phyloP scores from a whole-genome alignment of 1,140 invertebrate genomes.

The Drosophila serrata region DNA sequence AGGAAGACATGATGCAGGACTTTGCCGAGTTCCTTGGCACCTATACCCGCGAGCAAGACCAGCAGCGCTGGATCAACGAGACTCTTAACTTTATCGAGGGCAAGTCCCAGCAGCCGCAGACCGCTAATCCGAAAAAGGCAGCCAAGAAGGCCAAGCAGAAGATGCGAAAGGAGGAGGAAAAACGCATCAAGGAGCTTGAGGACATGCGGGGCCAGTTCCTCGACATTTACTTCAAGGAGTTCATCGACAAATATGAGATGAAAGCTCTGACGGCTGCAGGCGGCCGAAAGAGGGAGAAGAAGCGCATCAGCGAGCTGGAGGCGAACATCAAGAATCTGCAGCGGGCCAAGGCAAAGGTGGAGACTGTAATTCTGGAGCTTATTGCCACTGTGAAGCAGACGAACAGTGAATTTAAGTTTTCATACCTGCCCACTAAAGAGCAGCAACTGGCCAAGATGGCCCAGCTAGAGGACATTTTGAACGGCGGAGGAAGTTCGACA shows the following conservation, averaged over 20 bases:
- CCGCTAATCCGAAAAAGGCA: conserved; percentile 78
- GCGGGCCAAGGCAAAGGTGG: conserved; percentile 79
- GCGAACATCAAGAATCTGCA: conserved; percentile 81
- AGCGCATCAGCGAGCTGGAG: conserved; percentile 81
- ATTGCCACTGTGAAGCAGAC: conserved; percentile 82
- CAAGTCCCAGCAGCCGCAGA: conserved; percentile 75
- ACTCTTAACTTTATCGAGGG: conserved; percentile 83
- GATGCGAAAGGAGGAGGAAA: conserved; percentile 82
- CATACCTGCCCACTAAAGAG: conserved; percentile 83
- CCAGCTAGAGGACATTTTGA: conserved; percentile 64
- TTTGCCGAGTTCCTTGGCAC: conserved; percentile 79
- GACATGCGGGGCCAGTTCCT: conserved; percentile 80
- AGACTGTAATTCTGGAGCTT: conserved; percentile 77
- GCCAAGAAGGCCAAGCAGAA: conserved; percentile 84
- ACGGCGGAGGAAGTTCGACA: conserved; percentile 22
- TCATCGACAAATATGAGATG: conserved; percentile 78
- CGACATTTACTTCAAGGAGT: conserved; percentile 84
- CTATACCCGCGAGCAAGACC: conserved; percentile 71
- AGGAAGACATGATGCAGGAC: conserved; percentile 78
- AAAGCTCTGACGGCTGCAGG: conserved; percentile 68
- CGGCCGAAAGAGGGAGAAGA: conserved; percentile 81
- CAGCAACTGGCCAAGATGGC: conserved; percentile 78
- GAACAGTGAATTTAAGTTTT: conserved; percentile 81
- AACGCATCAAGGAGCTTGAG: conserved; percentile 79
- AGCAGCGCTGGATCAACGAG: conserved; percentile 81